These are phyloP conservation scores for Minunthozetes semirufus DNA, from an alignment of 2,888 invertebrate genomes.

Conservation along the genomic window DNA sequence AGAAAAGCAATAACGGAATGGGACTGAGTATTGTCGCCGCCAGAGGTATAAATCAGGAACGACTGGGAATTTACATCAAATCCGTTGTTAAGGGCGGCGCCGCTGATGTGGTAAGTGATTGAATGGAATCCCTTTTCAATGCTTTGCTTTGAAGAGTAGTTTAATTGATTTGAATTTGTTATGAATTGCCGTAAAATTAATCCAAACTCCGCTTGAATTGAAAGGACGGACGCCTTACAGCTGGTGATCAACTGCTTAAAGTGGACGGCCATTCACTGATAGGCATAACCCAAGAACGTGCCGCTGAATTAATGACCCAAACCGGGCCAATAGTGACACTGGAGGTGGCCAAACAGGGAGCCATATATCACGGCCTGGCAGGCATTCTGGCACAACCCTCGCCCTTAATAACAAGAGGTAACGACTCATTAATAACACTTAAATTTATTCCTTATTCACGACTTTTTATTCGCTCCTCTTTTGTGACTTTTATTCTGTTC, in stretches of 20 bases:
- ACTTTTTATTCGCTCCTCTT: conserved; percentile 18
- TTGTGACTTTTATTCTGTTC: conserved; percentile 9
- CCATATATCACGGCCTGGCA: conserved; percentile 90
- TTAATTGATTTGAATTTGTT: neutral
- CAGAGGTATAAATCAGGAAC: conserved; percentile 67
- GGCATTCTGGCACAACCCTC: conserved; percentile 85
- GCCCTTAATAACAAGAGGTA: conserved; percentile 69
- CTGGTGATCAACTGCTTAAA: conserved; percentile 91
- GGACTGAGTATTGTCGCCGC: conserved; percentile 98
- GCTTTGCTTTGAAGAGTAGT: neutral
- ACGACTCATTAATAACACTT: neutral
- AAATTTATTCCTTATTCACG: neutral
- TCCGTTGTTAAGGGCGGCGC: conserved; percentile 78
- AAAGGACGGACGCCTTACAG: conserved; percentile 83
- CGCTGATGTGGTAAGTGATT: conserved; percentile 51
- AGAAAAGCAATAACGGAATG: conserved; percentile 93
- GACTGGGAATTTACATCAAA: conserved; percentile 95
- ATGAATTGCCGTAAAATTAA: neutral
- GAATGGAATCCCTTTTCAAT: neutral
- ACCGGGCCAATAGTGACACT: conserved; percentile 88
- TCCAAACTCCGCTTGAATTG: conserved; percentile 39
- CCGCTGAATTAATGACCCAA: conserved; percentile 88
- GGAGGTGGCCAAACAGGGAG: conserved; percentile 96
- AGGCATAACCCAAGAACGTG: conserved; percentile 69
- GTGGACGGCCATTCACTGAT: conserved; percentile 94